Conservation (phyloP, 2,888 invertebrate genomes). For the Lissonota sp. region DNA sequence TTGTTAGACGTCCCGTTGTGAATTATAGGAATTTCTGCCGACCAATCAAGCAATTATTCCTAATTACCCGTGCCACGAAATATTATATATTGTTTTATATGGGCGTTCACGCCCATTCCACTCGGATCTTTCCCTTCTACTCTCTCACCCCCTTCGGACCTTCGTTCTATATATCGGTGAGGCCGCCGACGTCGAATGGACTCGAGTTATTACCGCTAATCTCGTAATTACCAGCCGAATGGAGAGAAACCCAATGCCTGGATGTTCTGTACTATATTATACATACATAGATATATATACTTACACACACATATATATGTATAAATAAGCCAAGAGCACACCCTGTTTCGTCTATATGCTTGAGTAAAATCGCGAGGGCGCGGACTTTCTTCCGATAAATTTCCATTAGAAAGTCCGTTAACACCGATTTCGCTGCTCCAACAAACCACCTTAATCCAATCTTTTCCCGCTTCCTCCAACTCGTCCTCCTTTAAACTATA, state of each 20-base stretch:
- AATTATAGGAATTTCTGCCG: conserved; percentile 77
- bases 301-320: no score
- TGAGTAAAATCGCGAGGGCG: conserved; percentile 37
- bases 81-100: conserved; percentile 71
- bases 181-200: conserved; percentile 63
- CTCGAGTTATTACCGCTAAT: conserved; percentile 74
- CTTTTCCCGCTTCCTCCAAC: conserved; percentile 21
- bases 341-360: conserved; percentile 27
- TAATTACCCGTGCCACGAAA: conserved; percentile 77
- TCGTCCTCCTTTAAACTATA: background rate
- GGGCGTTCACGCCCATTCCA: conserved; percentile 63
- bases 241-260: conserved; percentile 63
- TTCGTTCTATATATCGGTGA: conserved; percentile 59
- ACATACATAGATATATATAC: conserved; percentile 26
- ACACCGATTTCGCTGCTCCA: conserved; percentile 57
- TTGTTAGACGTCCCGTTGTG: conserved; percentile 74
- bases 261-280: no score
- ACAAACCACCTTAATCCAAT: conserved; percentile 46
- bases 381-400: conserved; percentile 64
- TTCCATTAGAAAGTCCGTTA: conserved; percentile 65
- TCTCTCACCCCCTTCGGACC: conserved; percentile 35
- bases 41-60: conserved; percentile 78
- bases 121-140: conserved; percentile 29
- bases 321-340: conserved; percentile 22
- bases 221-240: conserved; percentile 74